phyloP scores from a whole-genome alignment of 2,888 invertebrate species.

The Cataglyphis rosenhaueri region DNA sequence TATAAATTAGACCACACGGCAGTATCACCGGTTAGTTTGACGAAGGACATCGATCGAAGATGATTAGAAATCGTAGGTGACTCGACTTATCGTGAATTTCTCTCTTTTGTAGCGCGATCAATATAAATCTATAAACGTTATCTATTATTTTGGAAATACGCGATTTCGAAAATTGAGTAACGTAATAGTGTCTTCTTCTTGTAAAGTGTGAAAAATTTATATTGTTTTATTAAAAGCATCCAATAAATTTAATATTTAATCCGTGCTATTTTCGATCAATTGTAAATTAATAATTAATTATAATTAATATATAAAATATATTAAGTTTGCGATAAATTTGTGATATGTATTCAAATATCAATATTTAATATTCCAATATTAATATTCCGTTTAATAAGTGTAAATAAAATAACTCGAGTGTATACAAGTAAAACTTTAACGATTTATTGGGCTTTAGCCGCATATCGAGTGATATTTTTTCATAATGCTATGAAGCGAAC shows the following conservation, averaged over 20 bases:
- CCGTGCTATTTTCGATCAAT: background rate
- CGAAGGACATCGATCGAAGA: constrained; percentile 75
- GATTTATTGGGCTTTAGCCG: background rate
- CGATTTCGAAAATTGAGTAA: background rate
- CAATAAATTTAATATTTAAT: background rate
- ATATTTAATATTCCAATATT: background rate
- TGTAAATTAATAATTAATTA: background rate
- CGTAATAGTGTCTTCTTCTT: constrained; percentile 6
- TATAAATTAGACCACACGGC: constrained; percentile 82
- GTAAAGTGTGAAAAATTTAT: background rate
- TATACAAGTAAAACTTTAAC: background rate
- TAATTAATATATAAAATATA: background rate
- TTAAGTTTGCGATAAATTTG: background rate
- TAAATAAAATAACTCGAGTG: background rate
- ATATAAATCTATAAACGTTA: background rate
- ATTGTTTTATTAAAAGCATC: background rate
- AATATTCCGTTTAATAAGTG: background rate
- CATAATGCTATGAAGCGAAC: constrained; percentile 12
- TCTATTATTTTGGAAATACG: background rate
- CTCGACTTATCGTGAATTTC: constrained; percentile 26
- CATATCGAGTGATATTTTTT: background rate
- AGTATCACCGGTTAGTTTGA: constrained; percentile 78
- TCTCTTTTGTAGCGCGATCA: background rate
- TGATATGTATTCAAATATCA: background rate
- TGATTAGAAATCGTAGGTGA: constrained; percentile 55